Base-by-base conservation (phyloP, 2,113 vertebrate species). In the Prinia subflava region DNA sequence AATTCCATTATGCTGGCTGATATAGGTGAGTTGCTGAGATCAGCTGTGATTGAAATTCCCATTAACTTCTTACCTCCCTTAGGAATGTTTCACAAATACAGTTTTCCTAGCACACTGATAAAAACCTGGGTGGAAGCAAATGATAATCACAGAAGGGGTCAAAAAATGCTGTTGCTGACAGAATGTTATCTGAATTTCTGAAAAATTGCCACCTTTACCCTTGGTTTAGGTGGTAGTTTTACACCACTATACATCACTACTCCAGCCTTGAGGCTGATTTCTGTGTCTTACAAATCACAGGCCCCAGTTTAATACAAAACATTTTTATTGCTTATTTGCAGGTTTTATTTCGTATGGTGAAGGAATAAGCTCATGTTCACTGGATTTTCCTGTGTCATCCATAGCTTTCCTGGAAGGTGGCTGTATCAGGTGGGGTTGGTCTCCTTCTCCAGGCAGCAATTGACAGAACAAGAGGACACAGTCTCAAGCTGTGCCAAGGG, bases 161-260 rank as follows among this genome's bases (percentile, higher is more conserved):
- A 11, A 49, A 75, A 76, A 81, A 23, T 31, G 30, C 11, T 83
- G 81, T 62, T 81, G 15, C 47, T 87, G 27, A 5, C 55, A 46
- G 3, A 41, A 6, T 37, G 53, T 28, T 64, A 41, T 50, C 15
- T 30, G 56, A 59, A 55, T 75, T 83, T 78, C 83, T 81, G 60
- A 74, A 77, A 44, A 28, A 60, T 59, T 27, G 2, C 47, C 50
- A 49, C 31, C 42, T 52, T 82, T 70, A 10, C 27, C 41, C 7
- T 28, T 18, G 23, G 9, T 81, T 86, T 59, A 73, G 21, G 4
- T 15, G 33, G 13, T 10, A 13, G 14, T 68, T 81, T 59, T 35
- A 33, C 19, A 44, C 9, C 9, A 2, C 27, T 39, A 1, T 19
- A 27, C 6, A n/a, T n/a, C n/a, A n/a, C 41, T 11, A 4, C 0